phyloP scores from a whole-genome alignment of 2,888 invertebrate genomes.

The Rotaria sp. region DNA sequence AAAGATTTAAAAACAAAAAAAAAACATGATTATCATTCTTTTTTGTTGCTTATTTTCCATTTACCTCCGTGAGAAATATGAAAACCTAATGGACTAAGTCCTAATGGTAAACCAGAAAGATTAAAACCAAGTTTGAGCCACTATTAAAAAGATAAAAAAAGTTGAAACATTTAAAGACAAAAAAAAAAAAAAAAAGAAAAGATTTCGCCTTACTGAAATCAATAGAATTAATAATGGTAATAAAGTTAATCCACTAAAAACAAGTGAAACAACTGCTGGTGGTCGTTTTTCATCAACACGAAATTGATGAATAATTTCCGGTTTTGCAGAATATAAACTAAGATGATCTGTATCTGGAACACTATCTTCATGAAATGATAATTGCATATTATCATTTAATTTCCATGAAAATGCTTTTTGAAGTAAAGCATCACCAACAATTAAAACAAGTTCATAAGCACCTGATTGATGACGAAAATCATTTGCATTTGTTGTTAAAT shows the following conservation, averaged over 20 bases:
- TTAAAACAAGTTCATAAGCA: constrained; percentile 70
- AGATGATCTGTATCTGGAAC: constrained; percentile 36
- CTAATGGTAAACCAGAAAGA: constrained; percentile 70
- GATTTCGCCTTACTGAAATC: constrained; percentile 60
- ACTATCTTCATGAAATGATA: constrained; percentile 61
- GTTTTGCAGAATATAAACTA: constrained; percentile 58
- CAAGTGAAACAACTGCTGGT: constrained; percentile 74
- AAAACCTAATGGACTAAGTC: constrained; percentile 75
- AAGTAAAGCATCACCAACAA: constrained; percentile 81
- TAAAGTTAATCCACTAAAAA: constrained; percentile 75
- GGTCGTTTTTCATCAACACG: constrained; percentile 84
- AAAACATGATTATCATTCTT: too few relatives aligned
- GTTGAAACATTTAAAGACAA: too few relatives aligned
- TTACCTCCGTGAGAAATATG: constrained; percentile 77
- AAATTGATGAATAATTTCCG: constrained; percentile 73
- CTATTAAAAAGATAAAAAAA: constrained; percentile 47
- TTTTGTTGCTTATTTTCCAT: constrained; percentile 42
- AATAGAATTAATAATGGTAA: constrained; percentile 72
- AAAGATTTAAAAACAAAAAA: constrained; percentile 43
- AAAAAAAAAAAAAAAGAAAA: too few relatives aligned
- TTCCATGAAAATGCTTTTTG: constrained; percentile 82
- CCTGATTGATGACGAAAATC: constrained; percentile 73
- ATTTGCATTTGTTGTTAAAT: constrained; percentile 70
- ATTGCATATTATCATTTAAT: constrained; percentile 59
- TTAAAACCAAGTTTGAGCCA: constrained; percentile 83